These are phyloP conservation scores for Caloenas nicobarica DNA, from an alignment of 2,113 vertebrate genomes.

Conservation along the genomic window DNA sequence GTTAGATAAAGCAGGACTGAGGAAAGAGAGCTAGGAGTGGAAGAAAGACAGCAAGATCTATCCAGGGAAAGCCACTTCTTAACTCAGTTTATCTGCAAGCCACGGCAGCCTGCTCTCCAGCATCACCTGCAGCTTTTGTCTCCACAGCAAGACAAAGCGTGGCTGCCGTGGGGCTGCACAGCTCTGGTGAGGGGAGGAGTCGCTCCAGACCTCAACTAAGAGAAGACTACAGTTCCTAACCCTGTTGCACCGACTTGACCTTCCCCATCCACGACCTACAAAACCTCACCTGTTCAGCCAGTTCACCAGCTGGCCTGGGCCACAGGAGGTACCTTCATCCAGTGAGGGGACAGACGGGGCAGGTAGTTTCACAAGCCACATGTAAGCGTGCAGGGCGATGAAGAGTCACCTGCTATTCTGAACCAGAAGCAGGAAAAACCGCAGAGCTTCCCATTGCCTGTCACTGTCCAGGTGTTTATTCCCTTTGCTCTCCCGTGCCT, in stretches of 20 bases:
- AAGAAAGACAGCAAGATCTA: background rate
- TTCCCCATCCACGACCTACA: background rate
- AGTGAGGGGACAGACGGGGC: background rate
- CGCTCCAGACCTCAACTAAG: accelerated
- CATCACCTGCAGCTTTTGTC: accelerated
- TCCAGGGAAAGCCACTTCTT: background rate
- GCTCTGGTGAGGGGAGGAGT: background rate
- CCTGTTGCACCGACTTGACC: background rate
- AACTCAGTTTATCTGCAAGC: background rate
- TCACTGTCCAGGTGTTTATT: background rate
- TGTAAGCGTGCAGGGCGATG: background rate
- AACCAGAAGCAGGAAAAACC: background rate
- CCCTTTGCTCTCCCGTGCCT: background rate
- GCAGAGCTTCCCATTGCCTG: background rate
- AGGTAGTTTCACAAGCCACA: background rate
- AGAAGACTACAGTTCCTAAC: background rate
- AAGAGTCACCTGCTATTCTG: background rate
- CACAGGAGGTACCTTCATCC: background rate
- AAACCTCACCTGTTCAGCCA: background rate
- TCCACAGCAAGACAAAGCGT: accelerated
- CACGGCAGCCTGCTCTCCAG: background rate
- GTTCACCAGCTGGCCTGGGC: background rate
- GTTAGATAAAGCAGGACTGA: background rate
- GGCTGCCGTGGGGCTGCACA: background rate
- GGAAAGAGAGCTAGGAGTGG: background rate